Evolutionary conservation across 2,888 invertebrate species (phyloP).

Genomic region (Cantharis flavilabris): DNA sequence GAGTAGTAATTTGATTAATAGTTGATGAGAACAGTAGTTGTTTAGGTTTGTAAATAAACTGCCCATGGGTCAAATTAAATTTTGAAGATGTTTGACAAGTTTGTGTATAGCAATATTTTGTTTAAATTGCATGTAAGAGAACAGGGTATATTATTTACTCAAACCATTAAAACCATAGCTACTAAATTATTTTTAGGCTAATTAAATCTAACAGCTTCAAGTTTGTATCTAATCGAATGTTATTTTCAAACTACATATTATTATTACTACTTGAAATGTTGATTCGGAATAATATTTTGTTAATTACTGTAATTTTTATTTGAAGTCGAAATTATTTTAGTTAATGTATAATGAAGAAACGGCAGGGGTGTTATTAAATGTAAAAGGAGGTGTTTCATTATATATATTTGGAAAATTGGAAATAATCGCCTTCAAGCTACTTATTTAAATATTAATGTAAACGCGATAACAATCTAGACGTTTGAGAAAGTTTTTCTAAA

Average conservation of each 20-base stretch:
- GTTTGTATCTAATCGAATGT: not conserved
- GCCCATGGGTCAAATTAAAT: not conserved
- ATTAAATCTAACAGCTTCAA: not conserved
- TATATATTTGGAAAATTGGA: not conserved
- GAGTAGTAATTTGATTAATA: not conserved
- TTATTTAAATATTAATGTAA: not conserved
- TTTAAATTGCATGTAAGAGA: not conserved
- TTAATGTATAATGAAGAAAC: not conserved
- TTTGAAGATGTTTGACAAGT: constrained; percentile 1
- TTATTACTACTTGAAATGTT: not conserved
- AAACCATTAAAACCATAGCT: not conserved
- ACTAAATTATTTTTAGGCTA: not conserved
- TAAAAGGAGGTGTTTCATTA: not conserved
- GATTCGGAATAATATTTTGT: not conserved
- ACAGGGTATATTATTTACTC: not conserved
- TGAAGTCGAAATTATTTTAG: not conserved
- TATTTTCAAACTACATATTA: not conserved
- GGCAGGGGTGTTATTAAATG: not conserved
- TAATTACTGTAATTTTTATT: not conserved
- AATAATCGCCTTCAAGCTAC: not conserved
- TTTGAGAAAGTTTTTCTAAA: not conserved
- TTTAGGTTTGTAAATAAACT: constrained; percentile 5
- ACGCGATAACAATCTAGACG: not conserved
- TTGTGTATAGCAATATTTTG: not conserved
- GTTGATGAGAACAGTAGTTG: constrained; percentile 2